These are phyloP conservation scores for Butorides virescens DNA, from an alignment of 2,113 vertebrate genomes.

Conservation along the genomic window DNA sequence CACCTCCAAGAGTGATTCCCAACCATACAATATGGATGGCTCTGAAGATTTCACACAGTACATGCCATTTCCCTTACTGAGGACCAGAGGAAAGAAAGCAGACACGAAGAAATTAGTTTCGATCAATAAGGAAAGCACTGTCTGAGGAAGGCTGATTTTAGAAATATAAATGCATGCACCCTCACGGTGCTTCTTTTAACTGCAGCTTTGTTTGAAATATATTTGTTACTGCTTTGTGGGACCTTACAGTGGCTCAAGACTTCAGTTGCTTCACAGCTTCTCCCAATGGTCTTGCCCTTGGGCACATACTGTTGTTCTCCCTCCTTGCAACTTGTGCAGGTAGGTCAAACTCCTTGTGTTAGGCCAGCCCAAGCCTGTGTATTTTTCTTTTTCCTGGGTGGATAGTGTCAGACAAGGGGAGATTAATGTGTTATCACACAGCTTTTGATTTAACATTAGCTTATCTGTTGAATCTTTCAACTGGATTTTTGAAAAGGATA, in stretches of 20 bases:
- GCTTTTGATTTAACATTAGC: conserved; percentile 45
- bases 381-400: background rate
- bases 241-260: background rate
- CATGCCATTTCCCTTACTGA: background rate
- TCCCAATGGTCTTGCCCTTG: fast-evolving
- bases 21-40: background rate
- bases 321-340: background rate
- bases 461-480: background rate
- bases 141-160: background rate
- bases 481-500: conserved; percentile 54
- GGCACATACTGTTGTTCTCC: background rate
- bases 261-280: background rate
- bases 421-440: conserved; percentile 38
- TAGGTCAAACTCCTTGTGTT: background rate
- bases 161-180: background rate
- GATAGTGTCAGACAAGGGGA: background rate
- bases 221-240: background rate
- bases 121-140: background rate
- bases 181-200: background rate
- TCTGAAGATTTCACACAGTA: background rate
- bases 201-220: background rate
- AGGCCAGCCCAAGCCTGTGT: background rate
- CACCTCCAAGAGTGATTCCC: background rate
- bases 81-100: background rate
- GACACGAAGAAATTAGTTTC: background rate